These are phyloP conservation scores for Herpetotheres cachinnans DNA, from an alignment of 2,113 vertebrate species.

Conservation along the genomic window DNA sequence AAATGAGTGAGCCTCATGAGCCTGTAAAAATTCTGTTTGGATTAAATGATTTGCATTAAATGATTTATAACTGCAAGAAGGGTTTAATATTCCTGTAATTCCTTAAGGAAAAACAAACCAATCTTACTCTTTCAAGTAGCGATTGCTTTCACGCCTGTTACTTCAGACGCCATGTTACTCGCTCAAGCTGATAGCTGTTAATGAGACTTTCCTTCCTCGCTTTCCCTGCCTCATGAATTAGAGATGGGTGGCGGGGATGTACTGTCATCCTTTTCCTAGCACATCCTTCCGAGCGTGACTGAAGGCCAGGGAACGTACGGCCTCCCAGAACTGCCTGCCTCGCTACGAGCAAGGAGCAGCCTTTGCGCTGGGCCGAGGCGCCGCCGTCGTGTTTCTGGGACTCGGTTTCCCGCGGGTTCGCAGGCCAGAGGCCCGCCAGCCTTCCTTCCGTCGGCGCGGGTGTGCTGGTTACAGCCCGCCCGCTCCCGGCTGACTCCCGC, in stretches of 20 bases:
- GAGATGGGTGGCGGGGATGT: not conserved
- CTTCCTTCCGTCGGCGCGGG: not conserved
- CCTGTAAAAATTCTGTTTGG: constrained; percentile 61
- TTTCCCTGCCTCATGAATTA: not conserved
- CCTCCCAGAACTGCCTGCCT: not conserved
- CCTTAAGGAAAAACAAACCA: constrained; percentile 59
- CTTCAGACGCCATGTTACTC: constrained; percentile 29
- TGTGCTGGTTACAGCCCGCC: not conserved
- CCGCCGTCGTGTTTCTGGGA: not conserved
- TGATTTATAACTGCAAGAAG: constrained; percentile 55
- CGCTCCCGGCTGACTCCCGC: not conserved
- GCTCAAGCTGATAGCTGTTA: not conserved
- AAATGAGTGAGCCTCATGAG: constrained; percentile 66
- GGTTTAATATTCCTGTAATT: constrained; percentile 60
- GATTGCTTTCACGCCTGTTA: constrained; percentile 20
- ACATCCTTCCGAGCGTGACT: not conserved
- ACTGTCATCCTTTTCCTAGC: not conserved
- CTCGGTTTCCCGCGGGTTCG: fast-evolving
- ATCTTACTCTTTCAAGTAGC: constrained; percentile 51
- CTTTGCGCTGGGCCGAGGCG: not conserved
- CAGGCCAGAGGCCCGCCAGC: not conserved
- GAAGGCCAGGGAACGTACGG: not conserved
- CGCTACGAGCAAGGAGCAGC: not conserved
- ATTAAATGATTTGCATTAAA: constrained; percentile 64
- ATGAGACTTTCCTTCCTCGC: not conserved